Base-by-base conservation (phyloP, 2,113 vertebrate species). In the Coturnix japonica region DNA sequence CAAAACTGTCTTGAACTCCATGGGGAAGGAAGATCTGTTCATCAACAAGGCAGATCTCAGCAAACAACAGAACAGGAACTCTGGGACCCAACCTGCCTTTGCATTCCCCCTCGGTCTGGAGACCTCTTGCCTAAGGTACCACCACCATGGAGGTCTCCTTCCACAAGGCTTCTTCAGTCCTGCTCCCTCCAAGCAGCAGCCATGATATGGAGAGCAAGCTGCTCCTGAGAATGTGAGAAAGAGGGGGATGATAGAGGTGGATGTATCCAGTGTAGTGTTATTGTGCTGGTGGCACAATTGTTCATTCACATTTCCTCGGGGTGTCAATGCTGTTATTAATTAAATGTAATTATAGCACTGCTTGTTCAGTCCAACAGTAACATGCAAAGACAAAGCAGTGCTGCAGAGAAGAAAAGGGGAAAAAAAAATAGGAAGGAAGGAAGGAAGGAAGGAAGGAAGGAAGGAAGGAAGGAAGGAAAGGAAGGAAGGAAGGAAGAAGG, bases 271-370 rank as follows among this genome's bases (percentile, higher is more conserved):
- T 1, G 2, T 71, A 84, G 79, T 23, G n/a, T 81, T 80, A 53
- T 69, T 46, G 47, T 84, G 90, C 87, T 90, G 67, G 90, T 94
- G 93, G 74, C 80, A 83, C n/a, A 85, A 8, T 70, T 71, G 56
- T 37, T 94, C 65, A 61, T 89, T 95, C 87, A 64, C 87, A 46
- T 94, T 96, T 95, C 94, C 90, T 64, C 83, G 86, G 82, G 93
- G 93, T 13, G 2, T 90, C 94, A 90, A 95, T 93, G 95, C 90
- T 97, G 87, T 54, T 95, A 96, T 97, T 97, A 97, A 97, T 96
- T 97, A 97, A 97, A 96, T 73, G 90, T 95, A 97, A 97, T 98
- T 96, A 96, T 67, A 79, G 91, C 90, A 83, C 91, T 21, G 69
- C 88, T 87, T 70, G 89, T 84, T 91, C 86, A 72, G 87, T 94